Evolutionary conservation across 2,113 vertebrate species (phyloP), one percentile per base, ranked within the genome.

Genomic region (Platichthys stellatus): DNA sequence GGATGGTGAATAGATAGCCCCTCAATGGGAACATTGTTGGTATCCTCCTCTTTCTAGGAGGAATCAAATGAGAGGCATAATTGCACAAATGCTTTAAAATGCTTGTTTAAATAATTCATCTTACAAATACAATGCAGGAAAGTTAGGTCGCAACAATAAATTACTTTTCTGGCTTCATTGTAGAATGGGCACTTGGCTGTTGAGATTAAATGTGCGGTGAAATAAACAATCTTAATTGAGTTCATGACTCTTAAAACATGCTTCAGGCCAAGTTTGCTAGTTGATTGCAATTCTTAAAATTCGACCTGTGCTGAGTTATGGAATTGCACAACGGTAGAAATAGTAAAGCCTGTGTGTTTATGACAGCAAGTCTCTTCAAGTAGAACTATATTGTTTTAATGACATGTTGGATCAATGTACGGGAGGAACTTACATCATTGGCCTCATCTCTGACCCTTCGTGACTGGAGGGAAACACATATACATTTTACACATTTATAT

Each of bases 371-470:
- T n/a, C 20, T 8, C 51, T n/a, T 54, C 0, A n/a, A 38, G 15
- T 67, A 58, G 68, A 28, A 23, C 24, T 70, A 13, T 21, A 38
- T 53, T 0, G 51, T 69, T 59, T 13, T 12, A 24, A 49, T 2
- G 10, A 12, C 38, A 40, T 76, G 56, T 68, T 73, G 21, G 58
- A 53, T 63, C 21, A n/a, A 28, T 63, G 38, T 18, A 69, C 4
- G 43, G 77, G 69, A 78, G 59, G 23, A 76, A 94, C 92, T 94
- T 92, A 94, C 93, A 63, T 94, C 86, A 88, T 92, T 81, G 84
- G 83, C 82, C 73, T 96, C 94, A 26, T 96, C 95, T 94, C 93
- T 97, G 83, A 98, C 93, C 95, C 97, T 96, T 95, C 96, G 95
- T 85, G 97, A 97, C 97, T 99, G 90, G 70, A 96, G 90, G 92